These are phyloP conservation scores for Eupsilia transversa DNA, from an alignment of 2,888 invertebrate species.

Conservation along the genomic window DNA sequence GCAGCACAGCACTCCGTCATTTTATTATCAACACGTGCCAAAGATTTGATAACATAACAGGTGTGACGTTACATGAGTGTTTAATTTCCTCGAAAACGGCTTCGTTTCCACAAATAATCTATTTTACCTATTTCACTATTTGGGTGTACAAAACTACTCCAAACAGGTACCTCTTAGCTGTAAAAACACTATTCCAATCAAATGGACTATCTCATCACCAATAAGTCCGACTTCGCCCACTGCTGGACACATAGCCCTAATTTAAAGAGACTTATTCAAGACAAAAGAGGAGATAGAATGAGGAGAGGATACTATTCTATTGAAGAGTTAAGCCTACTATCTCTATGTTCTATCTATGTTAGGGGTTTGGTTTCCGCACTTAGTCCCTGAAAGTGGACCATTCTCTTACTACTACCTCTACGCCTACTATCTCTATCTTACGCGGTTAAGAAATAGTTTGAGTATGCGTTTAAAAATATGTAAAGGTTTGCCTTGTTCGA, in stretches of 20 bases:
- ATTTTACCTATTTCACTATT: not conserved
- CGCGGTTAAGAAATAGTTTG: not conserved
- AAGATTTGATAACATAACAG: conserved; percentile 33
- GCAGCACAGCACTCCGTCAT: conserved; percentile 36
- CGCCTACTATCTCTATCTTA: not conserved
- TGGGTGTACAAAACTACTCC: not conserved
- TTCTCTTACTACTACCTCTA: too few relatives aligned
- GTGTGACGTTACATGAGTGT: conserved; percentile 33
- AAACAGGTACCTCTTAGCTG: not conserved
- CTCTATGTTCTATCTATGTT: too few relatives aligned
- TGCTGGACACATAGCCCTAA: not conserved
- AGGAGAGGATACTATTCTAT: not conserved
- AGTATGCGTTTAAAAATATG: not conserved
- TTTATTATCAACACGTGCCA: conserved; percentile 56
- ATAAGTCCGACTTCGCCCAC: not conserved
- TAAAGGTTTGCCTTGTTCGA: not conserved
- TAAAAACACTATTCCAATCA: not conserved
- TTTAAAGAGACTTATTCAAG: not conserved
- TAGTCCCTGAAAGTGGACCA: too few relatives aligned
- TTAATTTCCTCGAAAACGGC: not conserved
- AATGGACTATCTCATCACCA: not conserved
- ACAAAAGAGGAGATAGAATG: not conserved
- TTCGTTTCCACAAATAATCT: not conserved
- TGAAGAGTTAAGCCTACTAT: too few relatives aligned
- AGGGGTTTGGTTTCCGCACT: too few relatives aligned